Percentiles rank a stretch among this genome's conserved stretches.
These are phyloP conservation scores for Nemopilema nomurai DNA, from an alignment of 30 jellyfish, hydroid and myxozoan species.

Conservation along the genomic window DNA sequence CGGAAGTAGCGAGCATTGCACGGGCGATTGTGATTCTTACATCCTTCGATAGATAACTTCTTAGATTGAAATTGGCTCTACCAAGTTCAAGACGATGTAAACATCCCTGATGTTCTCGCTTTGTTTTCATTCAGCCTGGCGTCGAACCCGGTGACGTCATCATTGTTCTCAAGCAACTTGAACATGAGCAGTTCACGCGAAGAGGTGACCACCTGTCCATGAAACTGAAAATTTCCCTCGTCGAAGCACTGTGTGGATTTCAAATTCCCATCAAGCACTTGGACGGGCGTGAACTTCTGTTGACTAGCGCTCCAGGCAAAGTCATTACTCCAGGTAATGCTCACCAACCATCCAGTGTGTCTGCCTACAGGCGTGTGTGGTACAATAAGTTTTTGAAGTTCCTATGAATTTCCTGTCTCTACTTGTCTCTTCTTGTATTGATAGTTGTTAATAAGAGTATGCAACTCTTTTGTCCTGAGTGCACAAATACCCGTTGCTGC, in stretches of 20 bases:
- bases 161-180: conserved; percentile 75
- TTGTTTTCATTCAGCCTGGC: conserved; percentile 73
- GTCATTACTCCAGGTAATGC: conserved; percentile 93
- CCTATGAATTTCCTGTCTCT: too few relatives aligned
- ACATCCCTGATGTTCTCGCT: background rate
- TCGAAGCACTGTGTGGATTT: conserved; percentile 97
- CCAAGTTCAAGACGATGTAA: too few relatives aligned
- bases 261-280: conserved; percentile 93
- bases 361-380: too few relatives aligned
- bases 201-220: conserved; percentile 84
- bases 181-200: conserved; percentile 79
- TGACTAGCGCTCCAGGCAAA: conserved; percentile 81
- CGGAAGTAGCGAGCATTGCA: too few relatives aligned
- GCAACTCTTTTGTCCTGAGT: too few relatives aligned
- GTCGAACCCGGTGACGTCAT: conserved; percentile 98
- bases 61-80: too few relatives aligned
- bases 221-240: conserved; percentile 78
- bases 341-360: background rate
- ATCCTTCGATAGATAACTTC: too few relatives aligned
- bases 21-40: too few relatives aligned
- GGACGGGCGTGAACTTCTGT: conserved; percentile 89
- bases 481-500: too few relatives aligned
- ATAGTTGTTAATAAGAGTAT: too few relatives aligned
- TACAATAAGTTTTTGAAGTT: too few relatives aligned
- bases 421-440: too few relatives aligned